Evolutionary conservation across 2,113 vertebrate species (phyloP).

Genomic region (Onychorhynchus coronatus): DNA sequence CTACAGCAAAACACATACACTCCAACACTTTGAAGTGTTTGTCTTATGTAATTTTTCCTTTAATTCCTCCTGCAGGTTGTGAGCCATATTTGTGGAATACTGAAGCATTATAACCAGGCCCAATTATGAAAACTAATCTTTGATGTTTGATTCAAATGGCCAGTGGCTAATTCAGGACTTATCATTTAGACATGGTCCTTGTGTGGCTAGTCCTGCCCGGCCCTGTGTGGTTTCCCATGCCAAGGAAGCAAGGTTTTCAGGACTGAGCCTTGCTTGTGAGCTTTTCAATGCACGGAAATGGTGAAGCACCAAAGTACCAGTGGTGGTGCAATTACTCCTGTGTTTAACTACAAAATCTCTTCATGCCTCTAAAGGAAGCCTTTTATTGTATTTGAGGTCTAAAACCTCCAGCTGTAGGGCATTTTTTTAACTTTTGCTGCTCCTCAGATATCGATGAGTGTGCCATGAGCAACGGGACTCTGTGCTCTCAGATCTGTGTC

Average conservation of each 20-base stretch:
- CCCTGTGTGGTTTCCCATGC: rapidly evolving
- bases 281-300: neutral
- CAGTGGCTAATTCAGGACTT: neutral
- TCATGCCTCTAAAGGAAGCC: neutral
- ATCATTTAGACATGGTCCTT: neutral
- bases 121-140: neutral
- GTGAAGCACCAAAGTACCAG: too few relatives aligned
- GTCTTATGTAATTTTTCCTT: neutral
- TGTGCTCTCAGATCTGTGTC: slow-evolving; percentile 88
- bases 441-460: slow-evolving; percentile 91
- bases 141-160: neutral
- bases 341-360: neutral
- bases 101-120: neutral
- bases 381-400: neutral
- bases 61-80: neutral
- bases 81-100: neutral
- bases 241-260: neutral
- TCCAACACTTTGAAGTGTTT: neutral
- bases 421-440: neutral
- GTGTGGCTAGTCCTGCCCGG: neutral
- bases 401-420: neutral
- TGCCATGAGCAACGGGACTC: slow-evolving; percentile 76
- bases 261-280: neutral
- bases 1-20: neutral
- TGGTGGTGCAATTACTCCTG: neutral